These are phyloP conservation scores for Tyto alba DNA, from an alignment of 2,113 vertebrate species.

Conservation along the genomic window DNA sequence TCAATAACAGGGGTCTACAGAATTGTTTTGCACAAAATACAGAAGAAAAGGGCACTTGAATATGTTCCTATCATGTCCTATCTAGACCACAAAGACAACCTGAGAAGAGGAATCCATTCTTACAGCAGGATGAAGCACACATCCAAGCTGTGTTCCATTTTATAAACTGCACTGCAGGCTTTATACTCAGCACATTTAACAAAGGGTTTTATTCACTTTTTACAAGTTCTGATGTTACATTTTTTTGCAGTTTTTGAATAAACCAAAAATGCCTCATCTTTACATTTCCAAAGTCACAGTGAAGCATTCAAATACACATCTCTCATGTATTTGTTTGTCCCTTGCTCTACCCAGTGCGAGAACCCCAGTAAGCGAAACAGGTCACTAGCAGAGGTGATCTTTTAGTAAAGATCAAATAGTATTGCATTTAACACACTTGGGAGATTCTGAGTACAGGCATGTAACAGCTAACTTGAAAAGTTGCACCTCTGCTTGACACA, in stretches of 20 bases:
- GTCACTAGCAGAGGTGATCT: neutral
- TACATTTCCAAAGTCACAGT: neutral
- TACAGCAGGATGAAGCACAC: conserved; percentile 83
- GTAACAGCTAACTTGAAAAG: neutral
- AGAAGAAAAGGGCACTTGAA: conserved; percentile 82
- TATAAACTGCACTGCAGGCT: conserved; percentile 73
- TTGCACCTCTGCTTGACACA: neutral
- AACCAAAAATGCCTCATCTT: conserved; percentile 50
- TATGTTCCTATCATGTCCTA: conserved; percentile 74
- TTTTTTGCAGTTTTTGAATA: conserved; percentile 74
- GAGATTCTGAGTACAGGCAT: neutral
- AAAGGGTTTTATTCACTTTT: conserved; percentile 40
- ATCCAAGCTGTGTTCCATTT: conserved; percentile 91
- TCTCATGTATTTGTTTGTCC: neutral
- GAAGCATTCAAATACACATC: neutral
- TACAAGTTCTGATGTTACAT: neutral
- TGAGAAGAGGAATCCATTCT: conserved; percentile 75
- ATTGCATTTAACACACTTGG: neutral
- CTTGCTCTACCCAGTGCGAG: neutral
- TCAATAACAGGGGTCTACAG: conserved; percentile 90
- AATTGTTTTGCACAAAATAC: conserved; percentile 87
- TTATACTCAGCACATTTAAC: neutral
- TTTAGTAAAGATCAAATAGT: neutral
- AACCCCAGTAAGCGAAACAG: neutral
- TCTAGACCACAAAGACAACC: conserved; percentile 68